Evolutionary conservation across 2,113 vertebrate genomes (phyloP).

Genomic region (Syngnathus scovelli): DNA sequence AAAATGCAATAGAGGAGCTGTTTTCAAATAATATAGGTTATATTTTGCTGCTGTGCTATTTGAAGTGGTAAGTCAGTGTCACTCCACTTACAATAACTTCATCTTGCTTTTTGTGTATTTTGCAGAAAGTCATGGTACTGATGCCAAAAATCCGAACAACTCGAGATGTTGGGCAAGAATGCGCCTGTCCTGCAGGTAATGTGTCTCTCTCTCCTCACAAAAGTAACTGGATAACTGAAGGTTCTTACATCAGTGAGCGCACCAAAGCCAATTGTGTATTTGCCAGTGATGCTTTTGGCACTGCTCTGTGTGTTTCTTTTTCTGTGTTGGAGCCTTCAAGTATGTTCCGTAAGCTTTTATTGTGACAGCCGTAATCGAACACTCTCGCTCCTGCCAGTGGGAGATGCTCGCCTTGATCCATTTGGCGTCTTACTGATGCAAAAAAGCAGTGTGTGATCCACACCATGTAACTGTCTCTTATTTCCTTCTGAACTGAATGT

Average conservation of each 20-base stretch:
- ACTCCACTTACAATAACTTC: neutral
- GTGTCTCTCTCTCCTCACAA: conserved; percentile 11
- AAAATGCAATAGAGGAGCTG: neutral
- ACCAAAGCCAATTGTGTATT: neutral
- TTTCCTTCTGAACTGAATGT: neutral
- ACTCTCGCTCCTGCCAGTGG: neutral
- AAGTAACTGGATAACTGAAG: neutral
- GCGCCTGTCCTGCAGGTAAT: conserved; percentile 87
- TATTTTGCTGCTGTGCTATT: neutral
- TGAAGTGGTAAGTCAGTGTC: neutral
- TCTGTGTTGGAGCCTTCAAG: neutral
- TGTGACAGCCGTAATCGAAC: conserved; percentile 2
- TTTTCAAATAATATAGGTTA: neutral
- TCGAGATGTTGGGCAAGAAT: conserved; percentile 79
- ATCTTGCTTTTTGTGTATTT: neutral
- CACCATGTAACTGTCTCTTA: neutral
- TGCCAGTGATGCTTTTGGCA: neutral
- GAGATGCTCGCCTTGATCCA: neutral
- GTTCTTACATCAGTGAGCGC: neutral
- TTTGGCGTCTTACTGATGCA: neutral
- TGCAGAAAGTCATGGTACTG: conserved; percentile 78
- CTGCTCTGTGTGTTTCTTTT: neutral
- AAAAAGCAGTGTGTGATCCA: neutral
- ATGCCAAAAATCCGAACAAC: conserved; percentile 73
- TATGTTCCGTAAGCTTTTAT: conserved; percentile 5